Evolutionary conservation across 2,888 invertebrate species (phyloP), one percentile per base, ranked within the genome.

Genomic region (Mylabris sibirica): DNA sequence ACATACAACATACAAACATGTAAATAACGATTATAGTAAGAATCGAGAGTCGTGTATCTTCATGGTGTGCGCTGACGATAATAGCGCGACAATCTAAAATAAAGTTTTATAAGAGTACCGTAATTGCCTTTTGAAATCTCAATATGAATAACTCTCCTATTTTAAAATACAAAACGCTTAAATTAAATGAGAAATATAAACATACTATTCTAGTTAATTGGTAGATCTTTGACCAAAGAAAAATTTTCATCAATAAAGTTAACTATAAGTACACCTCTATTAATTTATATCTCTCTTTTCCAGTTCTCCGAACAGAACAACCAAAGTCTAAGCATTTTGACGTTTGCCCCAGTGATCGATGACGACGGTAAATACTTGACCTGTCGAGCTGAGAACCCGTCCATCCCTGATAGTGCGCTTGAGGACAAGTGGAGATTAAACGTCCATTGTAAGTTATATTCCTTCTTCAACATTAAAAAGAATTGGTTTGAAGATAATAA

Each of bases 351-450:
- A 68, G 89, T 90, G 77, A 92, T 94, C 79, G 94, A 95, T 81
- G 95, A 96, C 86, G 94, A 96, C 84, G 95, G 95, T 78, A 94
- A 94, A 87, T 93, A 93, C 87, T 89, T 96, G 86, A 93, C 93
- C 76, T 96, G 96, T 85, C 90, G 94, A 77, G 93, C 94, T 63
- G 95, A 95, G 87, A 95, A 95, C 89, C 93, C 93, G 83, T 90
- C 90, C 86, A 93, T 95, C 82, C 89, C 90, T 68, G 92, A 92
- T 85, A 94, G 93, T 75, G 91, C 91, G 73, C 89, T 94, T 70
- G 95, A 95, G 87, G 94, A 94, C 87, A 93, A 92, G 87, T 94
- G 94, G 93, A 88, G 91, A 79, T 89, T 95, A 82, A 92, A 93
- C 85, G 95, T 95, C 80, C 93, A 94, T 84, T 95, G 95, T 94